These are phyloP conservation scores for Hirtodrosophila cameraria DNA, from an alignment of 2,888 invertebrate species.

Conservation along the genomic window DNA sequence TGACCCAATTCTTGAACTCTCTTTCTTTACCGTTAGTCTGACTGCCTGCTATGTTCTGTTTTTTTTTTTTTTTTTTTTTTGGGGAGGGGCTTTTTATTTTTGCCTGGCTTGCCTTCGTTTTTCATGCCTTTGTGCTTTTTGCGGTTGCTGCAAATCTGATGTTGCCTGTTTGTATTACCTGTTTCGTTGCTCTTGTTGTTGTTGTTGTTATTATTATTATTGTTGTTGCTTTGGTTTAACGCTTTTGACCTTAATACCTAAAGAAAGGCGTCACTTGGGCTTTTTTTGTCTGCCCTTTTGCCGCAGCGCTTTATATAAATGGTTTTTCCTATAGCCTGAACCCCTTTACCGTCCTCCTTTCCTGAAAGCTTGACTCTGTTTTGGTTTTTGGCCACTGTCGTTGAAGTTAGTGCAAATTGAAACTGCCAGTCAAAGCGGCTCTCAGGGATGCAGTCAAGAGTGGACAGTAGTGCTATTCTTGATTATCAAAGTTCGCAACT, in stretches of 20 bases:
- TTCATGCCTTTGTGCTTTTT: constrained; percentile 56
- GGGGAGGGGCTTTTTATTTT: constrained; percentile 18
- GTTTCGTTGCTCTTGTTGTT: constrained; percentile 31
- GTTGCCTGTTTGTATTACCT: constrained; percentile 58
- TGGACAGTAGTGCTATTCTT: not conserved
- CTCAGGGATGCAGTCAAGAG: constrained; percentile 7
- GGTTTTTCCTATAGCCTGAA: constrained; percentile 21
- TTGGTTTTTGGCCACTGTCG: constrained; percentile 12
- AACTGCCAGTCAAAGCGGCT: constrained; percentile 61
- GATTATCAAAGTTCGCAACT: not conserved
- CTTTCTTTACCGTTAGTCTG: constrained; percentile 51
- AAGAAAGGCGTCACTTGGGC: constrained; percentile 73
- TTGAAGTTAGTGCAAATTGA: constrained; percentile 61
- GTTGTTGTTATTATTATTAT: constrained; percentile 29
- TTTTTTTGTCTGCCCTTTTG: constrained; percentile 26
- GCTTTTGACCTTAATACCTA: constrained; percentile 76
- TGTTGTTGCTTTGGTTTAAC: constrained; percentile 71
- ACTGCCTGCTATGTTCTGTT: constrained; percentile 42
- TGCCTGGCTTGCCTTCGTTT: too few species aligned
- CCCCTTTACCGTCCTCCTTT: not conserved
- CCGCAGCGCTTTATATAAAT: constrained; percentile 34
- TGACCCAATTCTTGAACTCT: constrained; percentile 71
- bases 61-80: constrained; percentile 14
- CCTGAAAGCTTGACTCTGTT: not conserved
- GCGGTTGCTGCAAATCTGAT: constrained; percentile 74